phyloP scores from a whole-genome alignment of 2,797 vertebrate genomes.

The Pipistrellus nathusii region DNA sequence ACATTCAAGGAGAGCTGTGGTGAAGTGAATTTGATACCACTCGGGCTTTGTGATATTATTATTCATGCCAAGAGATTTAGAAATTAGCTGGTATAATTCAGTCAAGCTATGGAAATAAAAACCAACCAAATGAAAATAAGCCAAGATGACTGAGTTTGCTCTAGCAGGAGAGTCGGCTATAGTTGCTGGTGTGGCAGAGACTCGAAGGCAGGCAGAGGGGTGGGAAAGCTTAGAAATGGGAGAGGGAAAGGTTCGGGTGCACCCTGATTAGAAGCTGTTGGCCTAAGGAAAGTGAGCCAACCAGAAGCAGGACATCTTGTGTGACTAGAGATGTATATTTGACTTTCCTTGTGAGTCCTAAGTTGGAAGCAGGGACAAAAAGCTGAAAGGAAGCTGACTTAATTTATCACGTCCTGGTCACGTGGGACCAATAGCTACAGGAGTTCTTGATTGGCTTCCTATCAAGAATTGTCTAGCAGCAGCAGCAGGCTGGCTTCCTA shows the following conservation, averaged over 20 bases:
- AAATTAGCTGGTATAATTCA: slow-evolving; percentile 54
- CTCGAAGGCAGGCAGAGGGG: neutral
- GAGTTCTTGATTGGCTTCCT: neutral
- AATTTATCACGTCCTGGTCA: neutral
- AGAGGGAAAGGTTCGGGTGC: neutral
- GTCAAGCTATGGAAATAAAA: neutral
- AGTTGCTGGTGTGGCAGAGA: neutral
- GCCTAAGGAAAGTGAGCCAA: neutral
- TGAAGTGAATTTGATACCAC: neutral
- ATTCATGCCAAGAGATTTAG: slow-evolving; percentile 22
- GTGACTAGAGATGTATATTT: neutral
- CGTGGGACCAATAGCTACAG: neutral
- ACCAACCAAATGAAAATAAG: neutral
- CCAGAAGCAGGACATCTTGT: neutral
- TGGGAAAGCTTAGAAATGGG: neutral
- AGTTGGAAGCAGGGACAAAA: neutral
- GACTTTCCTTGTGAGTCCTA: neutral
- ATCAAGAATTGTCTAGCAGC: neutral
- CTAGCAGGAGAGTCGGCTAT: neutral
- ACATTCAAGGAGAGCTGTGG: neutral
- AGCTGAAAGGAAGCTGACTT: neutral
- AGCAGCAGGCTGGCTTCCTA: neutral
- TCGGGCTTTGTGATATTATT: slow-evolving; percentile 42
- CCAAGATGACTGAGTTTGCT: neutral
- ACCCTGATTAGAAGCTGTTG: neutral